Percentiles rank a stretch among this genome's conserved stretches.
Conservation (phyloP, 2,888 invertebrate genomes). For the Eupeodes latifasciatus region DNA sequence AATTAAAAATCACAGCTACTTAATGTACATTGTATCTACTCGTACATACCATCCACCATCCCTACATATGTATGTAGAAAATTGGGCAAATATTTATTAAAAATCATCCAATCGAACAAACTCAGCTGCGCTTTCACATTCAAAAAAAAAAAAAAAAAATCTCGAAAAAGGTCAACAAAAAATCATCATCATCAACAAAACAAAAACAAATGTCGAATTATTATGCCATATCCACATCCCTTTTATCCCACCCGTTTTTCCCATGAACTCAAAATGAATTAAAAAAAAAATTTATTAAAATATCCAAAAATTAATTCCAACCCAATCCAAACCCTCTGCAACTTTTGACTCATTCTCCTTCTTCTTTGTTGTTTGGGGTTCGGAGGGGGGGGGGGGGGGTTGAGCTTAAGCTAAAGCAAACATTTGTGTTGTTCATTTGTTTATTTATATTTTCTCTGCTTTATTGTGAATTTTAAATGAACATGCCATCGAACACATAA, state of each 20-base stretch:
- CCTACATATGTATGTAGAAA: background rate
- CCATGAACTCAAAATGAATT: background rate
- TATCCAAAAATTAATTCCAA: slow-evolving; percentile 46
- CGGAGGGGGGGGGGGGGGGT: background rate
- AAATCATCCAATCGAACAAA: slow-evolving; percentile 45
- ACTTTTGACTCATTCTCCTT: background rate
- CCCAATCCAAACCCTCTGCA: background rate
- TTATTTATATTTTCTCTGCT: slow-evolving; percentile 56
- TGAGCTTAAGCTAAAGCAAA: background rate
- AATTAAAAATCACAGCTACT: slow-evolving; percentile 29
- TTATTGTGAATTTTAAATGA: slow-evolving; percentile 69
- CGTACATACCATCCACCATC: background rate
- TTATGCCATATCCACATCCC: background rate
- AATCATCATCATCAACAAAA: background rate
- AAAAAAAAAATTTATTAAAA: slow-evolving; percentile 28
- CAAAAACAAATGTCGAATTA: slow-evolving; percentile 19
- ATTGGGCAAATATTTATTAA: slow-evolving; percentile 26
- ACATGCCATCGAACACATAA: slow-evolving; percentile 45
- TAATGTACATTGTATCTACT: slow-evolving; percentile 13
- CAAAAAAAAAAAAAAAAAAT: background rate
- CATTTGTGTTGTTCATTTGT: slow-evolving; percentile 52
- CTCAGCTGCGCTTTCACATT: slow-evolving; percentile 44
- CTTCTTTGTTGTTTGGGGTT: slow-evolving; percentile 10
- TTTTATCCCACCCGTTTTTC: background rate
- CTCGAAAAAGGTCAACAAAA: slow-evolving; percentile 13